Evolutionary conservation across 2,797 vertebrate species (phyloP).

Genomic region (Helostoma temminkii): DNA sequence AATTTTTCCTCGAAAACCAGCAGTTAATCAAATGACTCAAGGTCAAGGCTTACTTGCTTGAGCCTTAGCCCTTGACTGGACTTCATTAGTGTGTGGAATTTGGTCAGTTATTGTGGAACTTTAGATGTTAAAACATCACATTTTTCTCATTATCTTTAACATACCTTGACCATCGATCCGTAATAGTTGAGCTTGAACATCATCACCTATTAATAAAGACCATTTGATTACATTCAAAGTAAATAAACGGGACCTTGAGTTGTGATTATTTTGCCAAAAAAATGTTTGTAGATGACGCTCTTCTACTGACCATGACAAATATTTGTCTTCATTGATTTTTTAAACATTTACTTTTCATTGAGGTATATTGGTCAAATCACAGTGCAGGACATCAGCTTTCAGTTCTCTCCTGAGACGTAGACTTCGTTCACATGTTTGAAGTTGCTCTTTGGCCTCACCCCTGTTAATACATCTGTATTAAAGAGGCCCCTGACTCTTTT

Average conservation of each 20-base stretch:
- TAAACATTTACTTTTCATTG: not conserved
- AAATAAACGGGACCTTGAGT: not conserved
- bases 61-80: not conserved
- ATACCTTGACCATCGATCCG: not conserved
- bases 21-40: not conserved
- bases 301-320: not conserved
- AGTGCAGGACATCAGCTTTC: not conserved
- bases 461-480: conserved; percentile 62
- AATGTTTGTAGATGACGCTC: not conserved
- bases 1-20: too few relatives aligned
- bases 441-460: conserved; percentile 54
- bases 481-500: conserved; percentile 63
- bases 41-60: not conserved
- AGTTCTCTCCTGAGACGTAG: not conserved
- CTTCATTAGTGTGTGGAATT: not conserved
- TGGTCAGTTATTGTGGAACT: not conserved
- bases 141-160: not conserved
- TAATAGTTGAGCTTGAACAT: not conserved
- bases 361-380: conserved; percentile 5
- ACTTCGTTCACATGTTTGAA: conserved; percentile 9
- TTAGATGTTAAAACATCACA: not conserved
- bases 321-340: not conserved
- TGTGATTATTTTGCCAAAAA: not conserved
- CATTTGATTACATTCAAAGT: not conserved
- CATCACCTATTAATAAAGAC: not conserved